Base-by-base conservation (phyloP, 2,113 vertebrate species). In the Agelaius tricolor region DNA sequence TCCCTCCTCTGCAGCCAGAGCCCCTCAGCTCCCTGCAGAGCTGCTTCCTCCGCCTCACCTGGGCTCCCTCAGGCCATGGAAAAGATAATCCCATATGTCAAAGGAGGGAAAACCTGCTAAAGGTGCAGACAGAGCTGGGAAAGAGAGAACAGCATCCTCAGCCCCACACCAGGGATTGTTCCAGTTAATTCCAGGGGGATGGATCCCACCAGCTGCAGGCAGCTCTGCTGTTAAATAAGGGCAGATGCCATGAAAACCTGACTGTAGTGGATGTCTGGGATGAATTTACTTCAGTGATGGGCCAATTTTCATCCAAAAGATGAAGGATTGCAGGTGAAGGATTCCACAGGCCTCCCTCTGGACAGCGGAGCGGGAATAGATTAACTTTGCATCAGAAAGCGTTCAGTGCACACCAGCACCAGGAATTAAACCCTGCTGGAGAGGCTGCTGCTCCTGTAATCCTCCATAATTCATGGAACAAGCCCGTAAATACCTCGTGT, bases 391-490 rank as follows among this genome's bases (percentile, higher is more conserved):
- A 67, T 92, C 94, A 72, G 39, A 77, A 87, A 66, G 47, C 3
- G 44, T 51, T 93, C 77, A 5, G 37, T 22, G 80, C 22, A 66
- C 44, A 74, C 46, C 3, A 79, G 94, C 93, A 79, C n/a, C 76
- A 79, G 90, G 97, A 96, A 95, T 95, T 96, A 94, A 97, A 85
- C 75, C 30, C 22, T 78, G 67, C 93, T 28, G 62, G 95, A 97
- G 97, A 96, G 78, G 63, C 95, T n/a, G 82, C 67, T 59, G 68
- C 85, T 89, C 24, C 97, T 89, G 55, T 91, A 94, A 98, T 88
- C 96, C 97, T 90, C 72, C 94, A 35, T 91, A 97, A 97, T 92
- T 95, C 98, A 94, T 59, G 89, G 89, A 69, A 86, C n/a, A 9
- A 15, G 73, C 65, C 91, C 51, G 52, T 21, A 76, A 96, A 95